Percentiles rank a stretch among this genome's conserved stretches.
phyloP scores from a whole-genome alignment of 2,888 invertebrate genomes.

The Rotaria magnacalcarata region DNA sequence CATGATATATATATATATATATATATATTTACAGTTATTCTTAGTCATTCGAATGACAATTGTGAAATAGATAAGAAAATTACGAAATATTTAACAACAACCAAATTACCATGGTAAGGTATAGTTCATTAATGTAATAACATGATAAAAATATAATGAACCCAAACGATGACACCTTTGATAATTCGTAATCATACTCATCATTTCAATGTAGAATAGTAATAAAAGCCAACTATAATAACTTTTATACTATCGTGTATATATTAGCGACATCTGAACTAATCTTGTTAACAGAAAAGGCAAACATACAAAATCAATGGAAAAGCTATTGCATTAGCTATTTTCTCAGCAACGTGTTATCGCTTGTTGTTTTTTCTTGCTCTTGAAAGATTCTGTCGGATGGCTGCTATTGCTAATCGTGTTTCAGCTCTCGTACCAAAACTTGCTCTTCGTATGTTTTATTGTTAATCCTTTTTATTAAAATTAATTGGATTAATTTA shows the following conservation, averaged over 20 bases:
- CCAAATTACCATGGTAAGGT: not conserved
- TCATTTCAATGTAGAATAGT: too few species aligned
- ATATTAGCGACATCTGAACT: not conserved
- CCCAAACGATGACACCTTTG: too few species aligned
- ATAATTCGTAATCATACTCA: too few species aligned
- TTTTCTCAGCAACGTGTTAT: not conserved
- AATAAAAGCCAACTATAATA: too few species aligned
- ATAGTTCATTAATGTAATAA: too few species aligned
- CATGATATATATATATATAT: not conserved
- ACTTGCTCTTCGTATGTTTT: conserved; percentile 9
- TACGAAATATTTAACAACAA: not conserved
- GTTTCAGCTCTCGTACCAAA: not conserved
- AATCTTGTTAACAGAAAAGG: not conserved
- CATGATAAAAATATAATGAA: too few species aligned
- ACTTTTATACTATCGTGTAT: not conserved
- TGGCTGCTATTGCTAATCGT: conserved; percentile 25
- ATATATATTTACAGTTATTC: not conserved
- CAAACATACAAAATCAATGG: not conserved
- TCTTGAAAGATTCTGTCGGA: not conserved
- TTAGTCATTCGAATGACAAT: not conserved
- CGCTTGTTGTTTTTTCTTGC: not conserved
- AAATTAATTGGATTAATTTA: not conserved
- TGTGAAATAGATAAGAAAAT: conserved; percentile 10
- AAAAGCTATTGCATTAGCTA: not conserved
- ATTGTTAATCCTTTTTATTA: not conserved